Evolutionary conservation across 2,797 vertebrate genomes (phyloP).

Genomic region (Monodelphis domestica): DNA sequence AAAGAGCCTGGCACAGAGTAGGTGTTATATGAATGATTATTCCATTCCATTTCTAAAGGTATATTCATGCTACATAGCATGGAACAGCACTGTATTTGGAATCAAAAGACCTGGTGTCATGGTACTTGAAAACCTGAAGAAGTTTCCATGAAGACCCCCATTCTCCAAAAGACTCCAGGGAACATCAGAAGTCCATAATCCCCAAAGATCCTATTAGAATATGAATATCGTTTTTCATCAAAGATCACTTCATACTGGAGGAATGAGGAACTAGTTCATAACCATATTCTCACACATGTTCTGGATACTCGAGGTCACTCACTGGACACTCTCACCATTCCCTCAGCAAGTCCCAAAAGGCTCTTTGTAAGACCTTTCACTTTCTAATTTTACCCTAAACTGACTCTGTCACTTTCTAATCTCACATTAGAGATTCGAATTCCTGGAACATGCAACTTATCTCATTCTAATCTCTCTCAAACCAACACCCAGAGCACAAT

Average conservation of each 20-base stretch:
- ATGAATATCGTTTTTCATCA: background rate
- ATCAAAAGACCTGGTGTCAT: background rate
- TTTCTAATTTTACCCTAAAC: background rate
- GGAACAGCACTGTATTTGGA: background rate
- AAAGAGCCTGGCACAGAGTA: background rate
- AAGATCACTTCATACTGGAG: background rate
- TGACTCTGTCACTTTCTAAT: background rate
- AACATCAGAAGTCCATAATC: background rate
- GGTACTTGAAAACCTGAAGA: background rate
- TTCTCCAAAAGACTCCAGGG: background rate
- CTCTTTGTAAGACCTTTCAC: background rate
- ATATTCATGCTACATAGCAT: background rate
- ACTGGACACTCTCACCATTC: background rate
- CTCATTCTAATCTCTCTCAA: background rate
- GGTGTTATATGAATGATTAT: background rate
- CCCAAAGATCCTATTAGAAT: background rate
- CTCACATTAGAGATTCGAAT: background rate
- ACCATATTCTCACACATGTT: background rate
- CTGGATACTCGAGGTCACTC: background rate
- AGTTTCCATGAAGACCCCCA: background rate
- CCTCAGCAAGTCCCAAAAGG: background rate
- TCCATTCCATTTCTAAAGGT: background rate
- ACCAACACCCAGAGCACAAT: background rate
- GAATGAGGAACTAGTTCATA: background rate
- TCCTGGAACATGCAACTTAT: background rate